phyloP scores from a whole-genome alignment of 64 coral and sea anemone species.

The Montipora efflorescens region DNA sequence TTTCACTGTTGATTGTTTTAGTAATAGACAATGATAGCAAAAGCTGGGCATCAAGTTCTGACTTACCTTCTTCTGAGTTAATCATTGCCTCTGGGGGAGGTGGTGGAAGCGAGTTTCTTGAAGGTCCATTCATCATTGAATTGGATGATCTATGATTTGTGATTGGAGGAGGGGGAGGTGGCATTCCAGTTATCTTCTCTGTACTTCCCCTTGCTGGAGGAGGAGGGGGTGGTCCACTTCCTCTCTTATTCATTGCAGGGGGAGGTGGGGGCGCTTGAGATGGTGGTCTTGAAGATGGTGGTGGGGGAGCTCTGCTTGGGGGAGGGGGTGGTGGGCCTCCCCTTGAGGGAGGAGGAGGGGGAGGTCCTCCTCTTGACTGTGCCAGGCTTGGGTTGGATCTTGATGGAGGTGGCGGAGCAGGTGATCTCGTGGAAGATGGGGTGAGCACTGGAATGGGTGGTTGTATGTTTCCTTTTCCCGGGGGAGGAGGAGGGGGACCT shows the following conservation, averaged over 20 bases:
- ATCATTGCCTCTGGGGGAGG: constrained; percentile 55
- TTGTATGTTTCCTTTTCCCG: constrained; percentile 27
- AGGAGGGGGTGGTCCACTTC: constrained; percentile 46
- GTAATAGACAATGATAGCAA: no score
- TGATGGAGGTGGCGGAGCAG: constrained; percentile 66
- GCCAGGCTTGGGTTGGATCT: constrained; percentile 32
- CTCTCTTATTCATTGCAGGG: constrained; percentile 10
- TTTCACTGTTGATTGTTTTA: no score
- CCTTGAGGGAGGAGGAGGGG: constrained; percentile 80
- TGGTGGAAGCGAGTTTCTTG: constrained; percentile 43
- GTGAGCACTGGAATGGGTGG: neutral
- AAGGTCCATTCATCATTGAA: constrained; percentile 31
- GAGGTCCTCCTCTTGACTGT: constrained; percentile 33
- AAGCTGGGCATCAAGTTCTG: no score
- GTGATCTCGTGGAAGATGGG: constrained; percentile 29
- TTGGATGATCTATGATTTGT: neutral
- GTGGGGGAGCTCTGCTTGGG: constrained; percentile 49
- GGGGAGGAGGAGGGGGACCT: constrained; percentile 39
- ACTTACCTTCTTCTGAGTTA: neutral
- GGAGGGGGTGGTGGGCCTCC: constrained; percentile 72
- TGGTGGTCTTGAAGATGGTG: constrained; percentile 18
- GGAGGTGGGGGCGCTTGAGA: constrained; percentile 64
- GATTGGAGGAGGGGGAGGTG: constrained; percentile 32
- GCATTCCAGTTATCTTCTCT: constrained; percentile 20
- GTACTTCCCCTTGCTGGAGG: constrained; percentile 33